These are phyloP conservation scores for Andrena hattorfiana DNA, from an alignment of 2,888 invertebrate species.

Conservation along the genomic window DNA sequence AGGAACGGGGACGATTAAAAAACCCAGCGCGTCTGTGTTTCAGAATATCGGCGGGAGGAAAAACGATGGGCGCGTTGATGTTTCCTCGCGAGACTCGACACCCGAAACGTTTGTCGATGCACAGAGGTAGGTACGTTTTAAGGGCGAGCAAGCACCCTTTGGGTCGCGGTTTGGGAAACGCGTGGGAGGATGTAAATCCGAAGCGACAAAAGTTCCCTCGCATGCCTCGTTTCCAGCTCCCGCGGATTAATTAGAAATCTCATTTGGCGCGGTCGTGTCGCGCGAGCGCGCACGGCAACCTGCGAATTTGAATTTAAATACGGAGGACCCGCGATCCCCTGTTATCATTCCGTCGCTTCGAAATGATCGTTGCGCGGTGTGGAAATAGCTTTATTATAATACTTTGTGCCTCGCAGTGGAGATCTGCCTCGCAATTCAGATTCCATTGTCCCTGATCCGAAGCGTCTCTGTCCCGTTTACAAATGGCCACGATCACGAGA, in stretches of 20 bases:
- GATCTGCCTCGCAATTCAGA: no score
- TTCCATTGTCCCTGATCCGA: neutral
- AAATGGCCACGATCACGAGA: neutral
- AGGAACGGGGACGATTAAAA: neutral
- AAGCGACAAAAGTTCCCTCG: neutral
- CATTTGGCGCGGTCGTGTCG: neutral
- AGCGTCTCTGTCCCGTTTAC: neutral
- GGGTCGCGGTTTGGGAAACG: neutral
- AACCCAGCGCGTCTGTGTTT: neutral
- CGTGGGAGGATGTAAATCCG: neutral
- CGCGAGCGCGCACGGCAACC: neutral
- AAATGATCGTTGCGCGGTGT: no score
- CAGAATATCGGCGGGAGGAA: neutral
- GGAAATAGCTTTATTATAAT: neutral
- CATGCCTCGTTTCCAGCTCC: neutral
- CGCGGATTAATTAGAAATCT: constrained; percentile 4
- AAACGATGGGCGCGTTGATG: neutral
- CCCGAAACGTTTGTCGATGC: neutral
- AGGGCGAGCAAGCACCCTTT: neutral
- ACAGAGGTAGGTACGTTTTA: neutral
- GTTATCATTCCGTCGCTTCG: neutral
- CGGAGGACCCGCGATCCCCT: neutral
- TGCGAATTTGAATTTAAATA: neutral
- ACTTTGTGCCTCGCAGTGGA: neutral
- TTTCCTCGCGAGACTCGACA: neutral